Evolutionary conservation across 2,797 vertebrate genomes (phyloP).

Genomic region (Oreonectes daqikongensis): DNA sequence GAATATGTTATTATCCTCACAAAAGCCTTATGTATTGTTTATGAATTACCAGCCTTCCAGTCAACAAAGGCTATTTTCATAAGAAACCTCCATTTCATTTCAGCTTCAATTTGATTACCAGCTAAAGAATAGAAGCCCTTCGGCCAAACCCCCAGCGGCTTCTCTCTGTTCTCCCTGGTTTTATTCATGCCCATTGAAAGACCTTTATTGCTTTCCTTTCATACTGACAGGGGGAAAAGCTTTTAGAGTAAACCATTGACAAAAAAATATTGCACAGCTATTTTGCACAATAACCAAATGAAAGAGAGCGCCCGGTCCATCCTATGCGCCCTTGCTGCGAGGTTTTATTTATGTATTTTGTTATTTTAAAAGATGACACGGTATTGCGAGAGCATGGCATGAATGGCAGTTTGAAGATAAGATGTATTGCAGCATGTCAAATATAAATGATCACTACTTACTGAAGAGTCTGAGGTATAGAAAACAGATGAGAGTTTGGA

Average conservation of each 20-base stretch:
- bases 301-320: constrained; percentile 80
- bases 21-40: constrained; percentile 98
- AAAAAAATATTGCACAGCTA: constrained; percentile 93
- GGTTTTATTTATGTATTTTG: constrained; percentile 69
- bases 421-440: constrained; percentile 81
- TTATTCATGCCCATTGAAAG: constrained; percentile 87
- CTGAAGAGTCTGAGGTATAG: constrained; percentile 77
- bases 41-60: constrained; percentile 98
- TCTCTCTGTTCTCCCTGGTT: constrained; percentile 72
- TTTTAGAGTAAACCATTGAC: constrained; percentile 98
- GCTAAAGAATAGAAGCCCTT: constrained; percentile 92
- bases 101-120: constrained; percentile 99
- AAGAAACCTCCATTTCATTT: constrained; percentile 99
- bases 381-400: constrained; percentile 80
- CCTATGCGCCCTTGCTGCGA: constrained; percentile 64
- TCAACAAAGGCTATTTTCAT: constrained; percentile 99
- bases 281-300: constrained; percentile 87
- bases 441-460: constrained; percentile 84
- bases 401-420: constrained; percentile 68
- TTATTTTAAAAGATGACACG: constrained; percentile 86
- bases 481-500: constrained; percentile 60
- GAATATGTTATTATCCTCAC: constrained; percentile 99
- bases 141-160: constrained; percentile 91
- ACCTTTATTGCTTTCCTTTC: constrained; percentile 99
- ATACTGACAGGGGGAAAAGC: constrained; percentile 90